Evolutionary conservation across 1,140 invertebrate genomes (phyloP), one percentile per base, ranked within the genome.

Genomic region (Agraylea sexmaculata): DNA sequence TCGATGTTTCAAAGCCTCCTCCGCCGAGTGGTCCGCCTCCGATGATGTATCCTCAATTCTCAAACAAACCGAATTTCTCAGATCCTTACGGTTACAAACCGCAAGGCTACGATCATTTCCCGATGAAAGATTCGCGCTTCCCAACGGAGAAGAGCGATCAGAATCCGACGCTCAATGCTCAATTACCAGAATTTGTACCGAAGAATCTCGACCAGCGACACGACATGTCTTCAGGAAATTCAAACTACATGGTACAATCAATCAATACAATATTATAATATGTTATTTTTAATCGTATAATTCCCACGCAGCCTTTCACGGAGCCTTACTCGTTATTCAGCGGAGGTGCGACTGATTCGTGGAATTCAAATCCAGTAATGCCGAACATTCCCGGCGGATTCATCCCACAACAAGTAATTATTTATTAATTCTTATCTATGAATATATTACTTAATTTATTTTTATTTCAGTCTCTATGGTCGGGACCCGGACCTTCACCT

Each of bases 401-500:
- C 23, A 7, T 11, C 22, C 12, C 23, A n/a, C n/a, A n/a, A n/a
- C n/a, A n/a, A n/a, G n/a, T n/a, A n/a, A n/a, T n/a, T n/a, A n/a
- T n/a, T n/a, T n/a, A n/a, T n/a, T n/a, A n/a, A n/a, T n/a, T n/a
- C n/a, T n/a, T n/a, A n/a, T n/a, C n/a, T n/a, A n/a, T n/a, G n/a
- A n/a, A n/a, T n/a, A n/a, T n/a, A n/a, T n/a, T n/a, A n/a, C n/a
- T n/a, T n/a, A n/a, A n/a, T n/a, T n/a, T 20, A 25, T 31, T 37
- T 46, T 32, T 12, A 29, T 47, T 45, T 18, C 73, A 87, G 69
- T 83, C 81, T 2, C 59, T 87, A 10, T 88, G 84, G 79, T 78
- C 80, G 19, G 78, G 77, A 1, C 74, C 78, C 2, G 79, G 77
- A 5, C 80, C 77, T 11, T 84, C 82, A 11, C 83, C 83, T 0